Conservation (phyloP, 2,888 invertebrate genomes). For the Entomobrya multifasciata region DNA sequence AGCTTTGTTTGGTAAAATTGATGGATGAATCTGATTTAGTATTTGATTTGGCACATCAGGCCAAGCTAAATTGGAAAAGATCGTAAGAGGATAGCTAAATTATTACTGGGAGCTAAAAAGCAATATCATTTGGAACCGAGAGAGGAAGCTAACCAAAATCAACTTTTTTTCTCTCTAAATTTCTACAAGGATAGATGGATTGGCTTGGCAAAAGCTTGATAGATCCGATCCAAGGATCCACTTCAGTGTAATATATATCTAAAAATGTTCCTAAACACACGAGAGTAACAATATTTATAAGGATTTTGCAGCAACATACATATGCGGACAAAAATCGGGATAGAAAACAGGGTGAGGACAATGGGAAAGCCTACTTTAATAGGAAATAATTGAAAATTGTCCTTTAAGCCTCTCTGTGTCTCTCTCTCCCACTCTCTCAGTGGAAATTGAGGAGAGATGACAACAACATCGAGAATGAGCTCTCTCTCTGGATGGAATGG, state of each 20-base stretch:
- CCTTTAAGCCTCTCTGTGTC: slow-evolving; percentile 75
- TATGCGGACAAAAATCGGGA: slow-evolving; percentile 28
- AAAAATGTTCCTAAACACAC: not conserved
- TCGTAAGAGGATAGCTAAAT: slow-evolving; percentile 51
- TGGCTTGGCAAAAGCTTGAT: slow-evolving; percentile 68
- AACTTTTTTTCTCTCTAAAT: slow-evolving; percentile 18
- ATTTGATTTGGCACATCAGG: slow-evolving; percentile 56
- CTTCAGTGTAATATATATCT: slow-evolving; percentile 51
- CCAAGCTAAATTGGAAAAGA: slow-evolving; percentile 51
- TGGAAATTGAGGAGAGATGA: slow-evolving; percentile 69
- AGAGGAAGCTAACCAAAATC: not conserved
- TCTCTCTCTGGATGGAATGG: slow-evolving; percentile 34
- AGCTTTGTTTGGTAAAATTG: slow-evolving; percentile 12
- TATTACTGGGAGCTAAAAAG: slow-evolving; percentile 61
- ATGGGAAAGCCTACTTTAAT: slow-evolving; percentile 76
- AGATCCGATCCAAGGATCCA: slow-evolving; percentile 71
- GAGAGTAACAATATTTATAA: not conserved
- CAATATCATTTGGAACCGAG: slow-evolving; percentile 37
- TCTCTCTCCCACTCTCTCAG: slow-evolving; percentile 46
- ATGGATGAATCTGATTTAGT: slow-evolving; percentile 61
- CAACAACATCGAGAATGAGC: slow-evolving; percentile 48
- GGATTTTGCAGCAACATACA: not conserved
- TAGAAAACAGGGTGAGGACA: slow-evolving; percentile 67
- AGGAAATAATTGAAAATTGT: slow-evolving; percentile 78
- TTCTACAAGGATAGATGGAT: slow-evolving; percentile 61